Conservation (phyloP, 1,140 invertebrate genomes). For the Asobara japonica region DNA sequence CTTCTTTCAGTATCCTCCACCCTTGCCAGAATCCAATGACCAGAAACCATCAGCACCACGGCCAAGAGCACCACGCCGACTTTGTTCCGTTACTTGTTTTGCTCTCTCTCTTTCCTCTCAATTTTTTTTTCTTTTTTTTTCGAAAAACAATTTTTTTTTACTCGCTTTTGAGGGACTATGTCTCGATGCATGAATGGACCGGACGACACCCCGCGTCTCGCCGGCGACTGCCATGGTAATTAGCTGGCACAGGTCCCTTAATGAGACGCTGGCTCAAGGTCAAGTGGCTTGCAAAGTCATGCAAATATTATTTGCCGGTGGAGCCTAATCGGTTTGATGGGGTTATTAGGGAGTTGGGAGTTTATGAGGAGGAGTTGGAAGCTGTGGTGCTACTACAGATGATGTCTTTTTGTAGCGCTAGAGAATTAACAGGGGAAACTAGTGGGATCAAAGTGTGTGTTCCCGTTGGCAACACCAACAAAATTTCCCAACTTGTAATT, state of each 20-base stretch:
- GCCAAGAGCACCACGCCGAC: constrained; percentile 1
- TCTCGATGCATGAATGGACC: constrained; percentile 25
- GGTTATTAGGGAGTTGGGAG: not conserved
- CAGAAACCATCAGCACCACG: not conserved
- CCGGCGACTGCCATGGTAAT: constrained; percentile 16
- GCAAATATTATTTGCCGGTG: not conserved
- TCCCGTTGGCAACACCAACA: no score
- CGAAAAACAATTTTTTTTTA: not conserved
- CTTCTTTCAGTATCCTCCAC: constrained; percentile 20
- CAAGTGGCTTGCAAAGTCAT: not conserved
- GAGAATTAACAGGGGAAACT: no score
- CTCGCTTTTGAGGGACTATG: not conserved
- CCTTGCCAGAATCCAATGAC: constrained; percentile 5
- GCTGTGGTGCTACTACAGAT: no score
- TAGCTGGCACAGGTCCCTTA: constrained; percentile 24
- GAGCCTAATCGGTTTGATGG: not conserved
- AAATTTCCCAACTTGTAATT: no score
- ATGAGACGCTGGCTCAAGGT: constrained; percentile 23
- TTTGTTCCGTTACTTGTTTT: constrained; percentile 21
- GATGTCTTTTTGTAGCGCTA: no score
- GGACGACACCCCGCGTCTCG: constrained; percentile 29
- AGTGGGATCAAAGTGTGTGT: no score
- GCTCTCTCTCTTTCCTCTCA: constrained; percentile 17
- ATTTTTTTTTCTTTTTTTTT: not conserved
- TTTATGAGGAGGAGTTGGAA: not conserved